phyloP scores from a whole-genome alignment of 2,797 vertebrate genomes.

The Cheirogaleus major region DNA sequence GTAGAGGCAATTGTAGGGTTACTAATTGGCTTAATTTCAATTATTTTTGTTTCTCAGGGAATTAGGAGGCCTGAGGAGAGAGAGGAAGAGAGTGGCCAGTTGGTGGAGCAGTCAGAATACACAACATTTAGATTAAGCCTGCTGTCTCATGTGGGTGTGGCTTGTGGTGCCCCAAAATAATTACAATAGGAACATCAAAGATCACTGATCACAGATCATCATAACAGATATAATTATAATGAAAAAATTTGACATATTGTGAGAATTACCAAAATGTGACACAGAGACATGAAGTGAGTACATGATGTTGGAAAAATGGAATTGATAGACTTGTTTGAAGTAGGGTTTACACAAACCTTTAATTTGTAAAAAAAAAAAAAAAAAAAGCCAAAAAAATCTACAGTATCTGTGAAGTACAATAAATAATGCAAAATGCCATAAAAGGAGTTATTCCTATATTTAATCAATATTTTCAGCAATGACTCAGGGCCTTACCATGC shows the following conservation, averaged over 20 bases:
- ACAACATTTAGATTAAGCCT: not conserved
- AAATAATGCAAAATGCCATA: not conserved
- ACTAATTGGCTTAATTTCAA: not conserved
- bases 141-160: not conserved
- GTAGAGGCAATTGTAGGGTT: not conserved
- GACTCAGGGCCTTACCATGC: not conserved
- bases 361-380: not conserved
- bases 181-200: not conserved
- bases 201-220: not conserved
- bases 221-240: not conserved
- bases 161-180: not conserved
- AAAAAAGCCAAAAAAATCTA: no score
- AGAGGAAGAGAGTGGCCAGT: not conserved
- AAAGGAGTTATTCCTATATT: not conserved
- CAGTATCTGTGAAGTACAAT: not conserved
- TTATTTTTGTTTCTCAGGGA: not conserved
- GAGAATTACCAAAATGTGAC: not conserved
- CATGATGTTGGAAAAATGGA: not conserved
- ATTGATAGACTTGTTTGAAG: not conserved
- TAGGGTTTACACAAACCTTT: not conserved
- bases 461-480: not conserved
- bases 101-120: not conserved
- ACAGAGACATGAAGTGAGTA: not conserved
- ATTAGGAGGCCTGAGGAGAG: not conserved
- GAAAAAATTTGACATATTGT: not conserved